Evolutionary conservation across 2,113 vertebrate genomes (phyloP).

Genomic region (Sorex araneus): DNA sequence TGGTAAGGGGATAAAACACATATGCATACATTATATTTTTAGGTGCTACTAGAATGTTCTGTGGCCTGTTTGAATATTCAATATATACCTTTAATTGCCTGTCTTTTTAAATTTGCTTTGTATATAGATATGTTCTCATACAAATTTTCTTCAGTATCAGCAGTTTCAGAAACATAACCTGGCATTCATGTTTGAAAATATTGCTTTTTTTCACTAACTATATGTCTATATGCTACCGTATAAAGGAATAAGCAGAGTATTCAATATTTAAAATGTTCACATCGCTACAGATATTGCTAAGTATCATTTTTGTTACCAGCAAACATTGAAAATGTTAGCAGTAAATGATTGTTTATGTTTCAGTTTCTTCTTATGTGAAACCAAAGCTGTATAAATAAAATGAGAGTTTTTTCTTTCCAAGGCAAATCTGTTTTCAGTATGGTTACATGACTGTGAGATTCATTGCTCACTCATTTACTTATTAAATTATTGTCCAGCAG

Average conservation of each 20-base stretch:
- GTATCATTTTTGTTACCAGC: conserved; percentile 9
- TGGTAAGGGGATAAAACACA: background rate
- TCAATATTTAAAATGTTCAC: conserved; percentile 18
- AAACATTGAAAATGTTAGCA: conserved; percentile 27
- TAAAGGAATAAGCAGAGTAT: background rate
- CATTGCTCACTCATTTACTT: conserved; percentile 68
- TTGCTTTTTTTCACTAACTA: background rate
- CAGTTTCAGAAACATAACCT: background rate
- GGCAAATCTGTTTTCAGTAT: conserved; percentile 69
- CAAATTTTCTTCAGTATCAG: background rate
- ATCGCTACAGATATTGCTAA: background rate
- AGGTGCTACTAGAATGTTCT: background rate
- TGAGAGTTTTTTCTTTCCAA: conserved; percentile 60
- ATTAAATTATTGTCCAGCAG: conserved; percentile 77
- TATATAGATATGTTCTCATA: background rate
- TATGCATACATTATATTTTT: background rate
- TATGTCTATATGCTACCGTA: background rate
- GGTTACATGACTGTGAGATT: conserved; percentile 54
- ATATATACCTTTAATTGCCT: background rate
- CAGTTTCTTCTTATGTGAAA: conserved; percentile 47
- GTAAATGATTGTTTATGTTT: conserved; percentile 21
- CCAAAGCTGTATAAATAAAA: conserved; percentile 47
- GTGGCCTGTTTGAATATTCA: background rate
- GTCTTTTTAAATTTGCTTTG: background rate
- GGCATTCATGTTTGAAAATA: conserved; percentile 13